Evolutionary conservation across 1,140 invertebrate species (phyloP), one percentile per base, ranked within the genome.

Genomic region (Cylas formicarius): DNA sequence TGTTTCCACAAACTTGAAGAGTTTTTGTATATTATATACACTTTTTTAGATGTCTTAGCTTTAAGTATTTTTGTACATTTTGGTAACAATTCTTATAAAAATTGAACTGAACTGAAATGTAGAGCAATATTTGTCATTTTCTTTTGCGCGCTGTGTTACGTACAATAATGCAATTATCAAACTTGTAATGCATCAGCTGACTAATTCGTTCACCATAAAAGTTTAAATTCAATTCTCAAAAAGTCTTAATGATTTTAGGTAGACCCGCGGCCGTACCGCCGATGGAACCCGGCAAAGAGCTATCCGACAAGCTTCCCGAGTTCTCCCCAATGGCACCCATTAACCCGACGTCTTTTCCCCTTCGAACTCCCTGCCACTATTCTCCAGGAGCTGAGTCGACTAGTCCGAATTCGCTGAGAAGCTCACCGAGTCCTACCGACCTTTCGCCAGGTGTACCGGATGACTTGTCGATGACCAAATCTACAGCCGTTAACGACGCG

Each of bases 381-480:
- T 63, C 63, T 6, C 62, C 62, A 36, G 43, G 32, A 17, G 51
- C 53, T 14, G 58, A 50, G 35, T 52, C 39, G 19, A 44, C 33
- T 13, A 60, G 53, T 39, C 54, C 57, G 11, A 32, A 48, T 4
- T 56, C 52, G 23, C 42, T 52, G 43, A 44, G 58, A 31, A 63
- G 54, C 42, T 61, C 58, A 3, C 56, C 58, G 20, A 64, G 59
- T 43, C 59, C 54, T 14, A 44, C 48, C 10, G 46, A 52, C 32
- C 42, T 60, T 5, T 63, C 62, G 11, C 59, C 62, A 13, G 58
- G 56, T 13, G 52, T 58, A 6, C 63, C 63, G 0, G 57, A 64
- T 44, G 63, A 66, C 41, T 46, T 66, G 3, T 64, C 63, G 2
- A 37, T 64, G 16, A 29, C 49, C 2, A 63, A 63, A n/a, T n/a